A percentile compares a stretch with the other conserved stretches of the same genome.
These are phyloP conservation scores for Macrochelys suwanniensis DNA, from an alignment of 2,797 vertebrate species.

Conservation along the genomic window DNA sequence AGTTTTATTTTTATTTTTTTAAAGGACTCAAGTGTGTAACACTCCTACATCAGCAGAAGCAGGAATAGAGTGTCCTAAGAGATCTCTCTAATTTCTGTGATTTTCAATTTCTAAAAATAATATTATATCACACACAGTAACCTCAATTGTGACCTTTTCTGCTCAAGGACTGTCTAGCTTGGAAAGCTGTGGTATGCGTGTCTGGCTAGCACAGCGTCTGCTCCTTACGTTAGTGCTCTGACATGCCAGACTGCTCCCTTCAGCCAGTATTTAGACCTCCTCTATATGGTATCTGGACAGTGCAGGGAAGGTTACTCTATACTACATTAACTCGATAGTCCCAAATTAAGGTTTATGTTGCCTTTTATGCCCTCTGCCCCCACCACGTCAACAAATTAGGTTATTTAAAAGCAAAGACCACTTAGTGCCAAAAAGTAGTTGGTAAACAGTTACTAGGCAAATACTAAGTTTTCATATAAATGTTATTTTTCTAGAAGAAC, in stretches of 20 bases:
- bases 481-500: neutral
- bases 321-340: neutral
- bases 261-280: neutral
- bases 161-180: neutral
- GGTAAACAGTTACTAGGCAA: neutral
- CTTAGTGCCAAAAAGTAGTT: rapidly evolving
- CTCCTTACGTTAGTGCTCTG: neutral
- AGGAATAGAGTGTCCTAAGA: constrained; percentile 10
- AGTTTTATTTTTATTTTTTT: neutral
- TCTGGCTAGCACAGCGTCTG: constrained; percentile 61
- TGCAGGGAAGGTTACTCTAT: neutral
- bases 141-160: constrained; percentile 60
- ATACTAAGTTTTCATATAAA: neutral
- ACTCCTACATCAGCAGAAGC: neutral
- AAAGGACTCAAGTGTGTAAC: too few relatives aligned
- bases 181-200: neutral
- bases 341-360: neutral
- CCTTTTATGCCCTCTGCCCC: neutral
- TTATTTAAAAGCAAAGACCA: neutral
- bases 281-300: constrained; percentile 12
- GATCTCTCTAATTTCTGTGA: constrained; percentile 70
- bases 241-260: constrained; percentile 15
- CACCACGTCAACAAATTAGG: neutral
- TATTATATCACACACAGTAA: constrained; percentile 41
- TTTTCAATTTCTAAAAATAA: neutral